Base-by-base conservation (phyloP, 2,797 vertebrate species). In the Tolypeutes matacus region DNA sequence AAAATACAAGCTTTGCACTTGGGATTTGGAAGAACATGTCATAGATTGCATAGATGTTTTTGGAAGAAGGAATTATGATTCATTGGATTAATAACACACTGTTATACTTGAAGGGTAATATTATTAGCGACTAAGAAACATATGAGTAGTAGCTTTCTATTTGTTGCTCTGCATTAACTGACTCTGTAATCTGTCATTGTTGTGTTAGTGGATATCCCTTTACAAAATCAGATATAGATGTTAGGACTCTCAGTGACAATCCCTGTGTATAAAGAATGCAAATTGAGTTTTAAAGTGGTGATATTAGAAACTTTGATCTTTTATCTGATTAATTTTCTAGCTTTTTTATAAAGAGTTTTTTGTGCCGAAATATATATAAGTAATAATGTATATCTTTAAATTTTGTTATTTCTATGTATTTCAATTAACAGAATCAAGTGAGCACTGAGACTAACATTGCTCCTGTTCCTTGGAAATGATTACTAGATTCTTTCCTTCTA, bases 301-400 rank as follows among this genome's bases (percentile, higher is more conserved):
- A 62, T 75, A 29, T 15, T 95, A 51, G 67, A 91, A 93, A 95
- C 31, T 81, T 90, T 51, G 20, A 46, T 97, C 20, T 53, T 65
- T 94, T 87, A 75, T 92, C 53, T 70, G 51, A 53, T 21, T 91
- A 83, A 65, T 83, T 91, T 95, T 81, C 17, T 60, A 42, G 5
- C 15, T 95, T 95, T 89, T 96, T n/a, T 34, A 70, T 81, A 72
- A 94, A 93, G 13, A 21, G 17, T 88, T 53, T 53, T 62, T 76
- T 86, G 64, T 78, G 29, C 21, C 36, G 51, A 42, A 58, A 34
- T 72, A 58, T 83, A 1, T 85, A 29, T 89, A 70, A 86, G 17
- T 91, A 78, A 21, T 76, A 86, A 31, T 94, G 53, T 82, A 86
- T 93, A 3, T 64, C 76, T n/a, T 27, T 42, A 39, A 0, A 53